Evolutionary conservation across 1,140 invertebrate genomes (phyloP), one percentile per base, ranked within the genome.

Genomic region (Caenorhabditis latens): DNA sequence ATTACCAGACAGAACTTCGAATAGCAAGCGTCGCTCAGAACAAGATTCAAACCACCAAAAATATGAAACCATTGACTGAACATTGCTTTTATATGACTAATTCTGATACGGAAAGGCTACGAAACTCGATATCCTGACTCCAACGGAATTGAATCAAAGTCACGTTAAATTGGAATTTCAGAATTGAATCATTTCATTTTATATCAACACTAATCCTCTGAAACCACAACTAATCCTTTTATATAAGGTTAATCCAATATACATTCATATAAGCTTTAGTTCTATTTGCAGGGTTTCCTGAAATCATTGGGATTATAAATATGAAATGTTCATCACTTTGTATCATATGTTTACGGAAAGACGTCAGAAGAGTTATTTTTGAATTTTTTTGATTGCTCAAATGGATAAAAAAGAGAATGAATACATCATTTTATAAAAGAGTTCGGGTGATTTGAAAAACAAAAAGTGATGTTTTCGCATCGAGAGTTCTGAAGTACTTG

Each of bases 301-400:
- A 63, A 40, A 32, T 63, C 61, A 24, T 63, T 40, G 19, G 21
- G 2, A 32, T 63, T 32, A 21, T 19, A 21, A 21, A n/a, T 4
- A 32, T 32, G 11, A 13, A 8, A 63, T 63, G 11, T 13, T 21
- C 19, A 32, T 63, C 11, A 32, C 5, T 63, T 63, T 21, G 16
- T 24, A 63, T 63, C 24, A 58, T 19, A 19, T 58, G 14, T 53
- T 16, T 2, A 58, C 21, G 16, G 21, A 58, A n/a, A 32, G 61
- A 63, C 21, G 61, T 63, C 61, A 32, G 21, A 63, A n/a, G 14
- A 58, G 21, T 63, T 63, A 63, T 63, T 11, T 58, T 58, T 58
- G 19, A 58, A 63, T 7, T 14, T 24, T 7, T 19, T 58, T 32
- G 24, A 32, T 63, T 63, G 21, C 11, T 63, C 24, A 63, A 58